Percentiles rank a stretch among this genome's conserved stretches.
These are phyloP conservation scores for Drosophila sucinea DNA, from an alignment of 1,140 invertebrate species.

Conservation along the genomic window DNA sequence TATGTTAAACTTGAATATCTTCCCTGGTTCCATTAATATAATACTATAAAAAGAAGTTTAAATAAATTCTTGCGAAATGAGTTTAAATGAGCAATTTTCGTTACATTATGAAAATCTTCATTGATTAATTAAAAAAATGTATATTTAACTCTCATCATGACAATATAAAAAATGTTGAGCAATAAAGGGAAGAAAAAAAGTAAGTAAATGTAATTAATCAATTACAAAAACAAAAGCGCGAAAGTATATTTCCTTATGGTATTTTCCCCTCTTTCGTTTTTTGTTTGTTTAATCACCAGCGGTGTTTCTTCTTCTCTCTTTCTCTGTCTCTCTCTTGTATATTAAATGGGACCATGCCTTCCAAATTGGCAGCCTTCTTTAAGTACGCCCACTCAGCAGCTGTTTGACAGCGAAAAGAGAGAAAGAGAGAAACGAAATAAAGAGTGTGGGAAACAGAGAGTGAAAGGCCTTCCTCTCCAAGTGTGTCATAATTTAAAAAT, in stretches of 20 bases:
- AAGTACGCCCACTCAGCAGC: constrained; percentile 68
- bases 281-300: constrained; percentile 61
- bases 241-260: constrained; percentile 69
- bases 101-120: constrained; percentile 8
- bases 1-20: too few relatives aligned
- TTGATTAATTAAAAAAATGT: constrained; percentile 17
- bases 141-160: constrained; percentile 30
- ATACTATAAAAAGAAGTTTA: too few relatives aligned
- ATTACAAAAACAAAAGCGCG: constrained; percentile 58
- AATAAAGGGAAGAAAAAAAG: constrained; percentile 18
- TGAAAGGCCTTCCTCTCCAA: constrained; percentile 20
- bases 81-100: neutral
- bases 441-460: constrained; percentile 10
- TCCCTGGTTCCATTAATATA: too few relatives aligned
- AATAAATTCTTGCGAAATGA: too few relatives aligned
- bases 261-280: constrained; percentile 15
- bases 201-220: constrained; percentile 61
- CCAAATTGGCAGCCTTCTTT: constrained; percentile 15
- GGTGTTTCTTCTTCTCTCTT: constrained; percentile 20
- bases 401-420: constrained; percentile 56
- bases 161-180: constrained; percentile 19
- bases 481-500: constrained; percentile 78
- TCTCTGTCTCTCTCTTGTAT: constrained; percentile 12
- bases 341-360: constrained; percentile 29
- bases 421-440: neutral